Base-by-base conservation (phyloP, 2,113 vertebrate genomes). In the Paradisaea rubra region DNA sequence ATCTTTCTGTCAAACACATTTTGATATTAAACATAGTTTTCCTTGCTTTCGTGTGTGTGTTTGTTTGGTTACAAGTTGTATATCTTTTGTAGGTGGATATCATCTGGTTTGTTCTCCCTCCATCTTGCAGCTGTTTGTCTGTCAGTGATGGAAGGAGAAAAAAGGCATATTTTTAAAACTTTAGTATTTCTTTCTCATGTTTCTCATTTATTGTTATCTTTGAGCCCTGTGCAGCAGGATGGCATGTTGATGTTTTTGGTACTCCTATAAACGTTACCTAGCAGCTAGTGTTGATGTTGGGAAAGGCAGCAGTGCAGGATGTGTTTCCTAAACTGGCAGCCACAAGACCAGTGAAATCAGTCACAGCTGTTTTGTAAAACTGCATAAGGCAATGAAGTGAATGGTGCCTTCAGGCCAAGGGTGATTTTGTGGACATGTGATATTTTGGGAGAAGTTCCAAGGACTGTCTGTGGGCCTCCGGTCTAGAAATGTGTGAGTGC, bases 81-180 rank as follows among this genome's bases (percentile, higher is more conserved):
- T 47, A 31, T 76, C 25, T 69, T 37, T 63, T 45, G 13, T 41
- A 57, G 11, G 7, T 77, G 52, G 28, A 2, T 70, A 31, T 77
- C 9, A 11, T 69, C 42, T 59, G 52, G 15, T 31, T 86, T 61
- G 28, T 42, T 91, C 11, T 65, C 18, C 23, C 23, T 82, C 42
- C 25, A 7, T 89, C n/a, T 93, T 76, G 50, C 3, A 6, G 39
- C 28, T 50, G 13, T 23, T 80, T 74, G 86, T 35, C 31, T 66
- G 23, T 76, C 70, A 41, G 10, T 2, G 1, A 23, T 41, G 15
- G 5, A 39, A 11, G 20, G 23, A 17, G 1, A 1, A 4, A 10
- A 20, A 52, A 10, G 5, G 5, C 15, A 1, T 72, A n/a, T 65
- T 93, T 88, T 20, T 0, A 23, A 86, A 87, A 53, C 27, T 57